Base-by-base conservation (phyloP, 1,140 invertebrate species). In the Heliothis subflexa region DNA sequence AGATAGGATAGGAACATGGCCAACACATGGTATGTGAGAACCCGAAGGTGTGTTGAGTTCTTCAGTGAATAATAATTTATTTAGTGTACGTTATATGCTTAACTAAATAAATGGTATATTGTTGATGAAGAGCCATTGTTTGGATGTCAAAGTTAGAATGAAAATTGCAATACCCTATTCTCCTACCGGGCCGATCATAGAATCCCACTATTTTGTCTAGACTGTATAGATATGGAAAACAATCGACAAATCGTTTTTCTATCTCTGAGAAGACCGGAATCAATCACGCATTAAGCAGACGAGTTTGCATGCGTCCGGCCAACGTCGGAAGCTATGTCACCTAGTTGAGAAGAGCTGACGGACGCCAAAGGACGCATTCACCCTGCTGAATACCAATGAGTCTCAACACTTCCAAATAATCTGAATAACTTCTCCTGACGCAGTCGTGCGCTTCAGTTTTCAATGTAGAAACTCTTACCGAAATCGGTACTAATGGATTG, bases 341-440 rank as follows among this genome's bases (percentile, higher is more conserved):
- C 47, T 9, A 75, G 47, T 68, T 62, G 59, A 75, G 57, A 75
- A 62, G 73, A 33, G 45, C 47, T 75, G 59, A 75, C 59, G 73
- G 73, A 75, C 25, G 59, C 33, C 21, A 50, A 21, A 75, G 73
- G 59, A 49, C 59, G 9, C 59, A 75, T 7, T 9, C 2, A 45
- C 40, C 33, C 25, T 12, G 14, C 49, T 74, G 71, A 59, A 75
- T 75, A 75, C 73, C 47, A 75, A 75, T 75, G 73, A 75, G 33
- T 18, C n/a, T 18, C 61, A 50, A 64, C 59, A 21, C 21, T 75
- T 52, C 55, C 18, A 14, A 75, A 52, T 61, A 61, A 33, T 61
- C 18, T 50, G 18, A 75, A 75, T 61, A 75, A 64, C 21, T 33
- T 75, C 14, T n/a, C 25, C 14, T 2, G 4, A 73, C 40, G 55